Evolutionary conservation across 2,888 invertebrate species (phyloP).

Genomic region (Branchellion lobata): DNA sequence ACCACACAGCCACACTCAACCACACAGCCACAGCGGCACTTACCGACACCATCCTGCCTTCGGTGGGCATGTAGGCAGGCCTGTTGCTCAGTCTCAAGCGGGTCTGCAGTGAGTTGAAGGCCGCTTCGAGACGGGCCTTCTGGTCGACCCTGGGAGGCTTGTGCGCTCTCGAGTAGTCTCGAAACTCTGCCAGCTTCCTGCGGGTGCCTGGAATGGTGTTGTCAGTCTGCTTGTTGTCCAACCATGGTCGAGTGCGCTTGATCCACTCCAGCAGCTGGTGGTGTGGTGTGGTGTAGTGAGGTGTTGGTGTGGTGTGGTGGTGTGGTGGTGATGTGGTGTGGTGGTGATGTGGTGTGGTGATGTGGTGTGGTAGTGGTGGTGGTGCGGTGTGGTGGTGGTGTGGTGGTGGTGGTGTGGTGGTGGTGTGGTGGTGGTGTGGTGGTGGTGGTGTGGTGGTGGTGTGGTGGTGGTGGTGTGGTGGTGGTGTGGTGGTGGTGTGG

Average conservation of each 20-base stretch:
- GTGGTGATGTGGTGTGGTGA: no score
- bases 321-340: no score
- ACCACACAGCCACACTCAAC: no score
- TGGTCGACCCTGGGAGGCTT: constrained; percentile 99
- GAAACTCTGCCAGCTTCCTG: constrained; percentile 96
- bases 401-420: no score
- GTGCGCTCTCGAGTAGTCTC: constrained; percentile 96
- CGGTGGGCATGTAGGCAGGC: constrained; percentile 98
- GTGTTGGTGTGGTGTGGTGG: no score
- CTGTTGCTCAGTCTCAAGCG: constrained; percentile 95
- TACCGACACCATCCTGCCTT: constrained; percentile 96
- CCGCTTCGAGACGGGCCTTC: constrained; percentile 97
- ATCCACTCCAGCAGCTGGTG: constrained; percentile 99
- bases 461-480: no score
- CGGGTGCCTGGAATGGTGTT: constrained; percentile 95
- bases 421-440: no score
- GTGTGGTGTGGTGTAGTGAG: no score
- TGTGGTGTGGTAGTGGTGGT: no score
- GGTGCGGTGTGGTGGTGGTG: no score
- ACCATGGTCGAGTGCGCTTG: constrained; percentile 85
- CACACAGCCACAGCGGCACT: constrained; percentile 61
- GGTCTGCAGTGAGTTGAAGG: constrained; percentile 99
- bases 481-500: no score
- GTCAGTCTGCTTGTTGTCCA: constrained; percentile 73
- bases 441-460: no score